Conservation (phyloP, 64 coral and sea anemone species). For the Dendronephthya gigantea region DNA sequence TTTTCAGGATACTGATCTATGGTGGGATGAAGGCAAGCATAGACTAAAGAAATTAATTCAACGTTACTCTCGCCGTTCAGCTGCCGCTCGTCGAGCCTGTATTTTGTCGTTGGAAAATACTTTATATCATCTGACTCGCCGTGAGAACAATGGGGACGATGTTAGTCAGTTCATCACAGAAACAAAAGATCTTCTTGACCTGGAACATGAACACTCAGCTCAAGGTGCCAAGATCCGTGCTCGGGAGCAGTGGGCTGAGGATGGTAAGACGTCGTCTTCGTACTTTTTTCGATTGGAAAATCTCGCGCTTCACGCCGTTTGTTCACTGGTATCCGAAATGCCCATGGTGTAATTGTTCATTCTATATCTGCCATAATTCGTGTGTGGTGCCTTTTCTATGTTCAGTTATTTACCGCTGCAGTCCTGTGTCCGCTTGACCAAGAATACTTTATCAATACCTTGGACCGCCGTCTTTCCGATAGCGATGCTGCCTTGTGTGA, state of each 20-base stretch:
- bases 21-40: slow-evolving; percentile 12
- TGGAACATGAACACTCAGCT: neutral
- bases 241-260: slow-evolving; percentile 14
- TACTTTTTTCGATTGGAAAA: slow-evolving; percentile 1
- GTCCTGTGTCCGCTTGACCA: neutral
- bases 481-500: neutral
- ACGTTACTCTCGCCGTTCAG: neutral
- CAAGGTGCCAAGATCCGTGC: neutral
- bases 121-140: no score
- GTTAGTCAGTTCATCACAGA: neutral
- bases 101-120: neutral
- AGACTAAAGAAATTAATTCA: neutral
- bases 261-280: neutral
- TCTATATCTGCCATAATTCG: neutral
- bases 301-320: neutral
- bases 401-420: neutral
- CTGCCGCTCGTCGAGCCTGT: neutral
- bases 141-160: neutral
- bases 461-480: neutral
- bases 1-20: neutral
- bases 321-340: neutral
- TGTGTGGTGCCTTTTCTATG: neutral
- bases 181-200: neutral
- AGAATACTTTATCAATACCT: neutral
- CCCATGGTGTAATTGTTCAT: neutral